Evolutionary conservation across 2,888 invertebrate species (phyloP).

Genomic region (Orchestes rusci): DNA sequence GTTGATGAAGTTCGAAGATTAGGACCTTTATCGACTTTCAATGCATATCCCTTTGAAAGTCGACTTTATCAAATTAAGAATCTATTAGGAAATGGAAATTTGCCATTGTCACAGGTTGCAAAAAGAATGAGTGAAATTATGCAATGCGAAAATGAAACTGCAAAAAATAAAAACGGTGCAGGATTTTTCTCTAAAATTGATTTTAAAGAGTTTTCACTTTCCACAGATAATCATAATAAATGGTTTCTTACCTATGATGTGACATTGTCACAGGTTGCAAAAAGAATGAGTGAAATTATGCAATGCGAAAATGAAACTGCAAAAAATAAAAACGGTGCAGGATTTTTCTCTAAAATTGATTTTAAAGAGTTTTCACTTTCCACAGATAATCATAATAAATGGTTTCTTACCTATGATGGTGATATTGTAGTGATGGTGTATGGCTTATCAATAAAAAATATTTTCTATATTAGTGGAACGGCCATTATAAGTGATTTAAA

Average conservation of each 20-base stretch:
- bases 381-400: slow-evolving; percentile 25
- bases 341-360: too few species aligned
- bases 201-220: too few species aligned
- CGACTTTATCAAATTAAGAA: slow-evolving; percentile 5
- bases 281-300: slow-evolving; percentile 25
- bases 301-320: too few species aligned
- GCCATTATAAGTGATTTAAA: slow-evolving; percentile 17
- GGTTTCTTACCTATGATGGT: slow-evolving; percentile 27
- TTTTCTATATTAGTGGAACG: too few species aligned
- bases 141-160: too few species aligned
- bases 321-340: too few species aligned
- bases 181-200: too few species aligned
- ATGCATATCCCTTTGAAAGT: slow-evolving; percentile 11
- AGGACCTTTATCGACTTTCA: slow-evolving; percentile 1
- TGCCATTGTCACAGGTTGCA: slow-evolving; percentile 26
- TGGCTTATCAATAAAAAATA: too few species aligned
- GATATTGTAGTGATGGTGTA: too few species aligned
- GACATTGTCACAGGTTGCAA: slow-evolving; percentile 27
- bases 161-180: too few species aligned
- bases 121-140: slow-evolving; percentile 25
- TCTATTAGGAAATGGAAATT: slow-evolving; percentile 3
- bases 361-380: too few species aligned
- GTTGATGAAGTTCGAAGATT: slow-evolving; percentile 31
- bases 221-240: slow-evolving; percentile 24
- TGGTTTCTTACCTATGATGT: slow-evolving; percentile 28